Evolutionary conservation across 2,888 invertebrate genomes (phyloP), one percentile per base, ranked within the genome.

Genomic region (Entomobrya proxima): DNA sequence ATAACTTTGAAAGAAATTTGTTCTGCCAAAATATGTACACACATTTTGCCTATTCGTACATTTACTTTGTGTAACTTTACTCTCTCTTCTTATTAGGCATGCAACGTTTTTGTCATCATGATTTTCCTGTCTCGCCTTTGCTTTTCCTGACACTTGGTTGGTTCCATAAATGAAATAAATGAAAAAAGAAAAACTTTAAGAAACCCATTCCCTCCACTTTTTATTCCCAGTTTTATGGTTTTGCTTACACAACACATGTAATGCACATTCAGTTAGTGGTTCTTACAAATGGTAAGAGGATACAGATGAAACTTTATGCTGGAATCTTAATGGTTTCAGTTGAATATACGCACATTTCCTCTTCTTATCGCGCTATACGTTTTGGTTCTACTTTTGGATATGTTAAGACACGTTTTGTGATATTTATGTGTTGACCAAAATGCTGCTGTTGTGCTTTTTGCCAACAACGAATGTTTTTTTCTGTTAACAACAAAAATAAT

Each of bases 401-500:
- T n/a, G n/a, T n/a, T n/a, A n/a, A n/a, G n/a, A n/a, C n/a, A n/a
- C n/a, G n/a, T n/a, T n/a, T n/a, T n/a, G n/a, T n/a, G n/a, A n/a
- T n/a, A n/a, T n/a, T n/a, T n/a, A n/a, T n/a, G n/a, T n/a, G n/a
- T n/a, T n/a, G n/a, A n/a, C n/a, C n/a, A n/a, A n/a, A n/a, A n/a
- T n/a, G n/a, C n/a, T 55, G 50, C 27, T 55, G 55, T 4, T 27
- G 13, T 50, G 50, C 50, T 50, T 21, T 50, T 18, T 50, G 50
- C 50, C 21, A 21, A 21, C 18, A 55, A 24, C 27, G 24, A 55
- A 24, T 55, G 55, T 61, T 32, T n/a, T n/a, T n/a, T n/a, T n/a
- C n/a, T n/a, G 32, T 21, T 32, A 32, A 32, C 58, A 61, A 61
- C 32, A 61, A n/a, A n/a, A 61, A 61, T 61, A 32, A 61, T 61